phyloP scores from a whole-genome alignment of 2,797 vertebrate species.

The Argyrosomus regius region DNA sequence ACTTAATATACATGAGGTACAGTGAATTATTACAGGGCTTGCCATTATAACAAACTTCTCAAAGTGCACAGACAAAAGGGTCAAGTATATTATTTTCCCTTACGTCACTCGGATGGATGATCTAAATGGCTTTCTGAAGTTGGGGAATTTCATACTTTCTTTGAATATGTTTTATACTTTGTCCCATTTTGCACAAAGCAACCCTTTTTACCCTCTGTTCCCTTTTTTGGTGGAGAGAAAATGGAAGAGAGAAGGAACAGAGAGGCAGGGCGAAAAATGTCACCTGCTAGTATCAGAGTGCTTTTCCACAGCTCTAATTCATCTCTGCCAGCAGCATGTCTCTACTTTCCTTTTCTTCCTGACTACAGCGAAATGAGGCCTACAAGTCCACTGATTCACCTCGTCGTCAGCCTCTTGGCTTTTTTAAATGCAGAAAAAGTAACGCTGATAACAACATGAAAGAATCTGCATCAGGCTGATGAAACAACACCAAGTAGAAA shows the following conservation, averaged over 20 bases:
- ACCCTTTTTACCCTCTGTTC: conserved; percentile 77
- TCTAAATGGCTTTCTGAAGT: conserved; percentile 87
- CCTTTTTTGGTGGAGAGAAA: conserved; percentile 71
- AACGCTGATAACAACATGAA: conserved; percentile 18
- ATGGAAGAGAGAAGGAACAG: conserved; percentile 73
- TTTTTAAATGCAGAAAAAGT: conserved; percentile 33
- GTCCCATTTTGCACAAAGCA: conserved; percentile 78
- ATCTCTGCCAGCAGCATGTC: conserved; percentile 86
- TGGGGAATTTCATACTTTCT: conserved; percentile 85
- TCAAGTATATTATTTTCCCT: conserved; percentile 90
- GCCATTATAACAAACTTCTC: conserved; percentile 92
- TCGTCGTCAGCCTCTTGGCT: conserved; percentile 26
- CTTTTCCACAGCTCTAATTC: conserved; percentile 86
- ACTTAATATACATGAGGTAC: conserved; percentile 96
- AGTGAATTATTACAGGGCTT: conserved; percentile 92
- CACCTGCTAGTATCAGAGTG: conserved; percentile 80
- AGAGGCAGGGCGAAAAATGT: conserved; percentile 69
- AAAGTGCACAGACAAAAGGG: conserved; percentile 90
- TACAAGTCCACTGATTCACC: conserved; percentile 55
- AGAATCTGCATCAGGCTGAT: neutral
- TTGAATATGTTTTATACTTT: conserved; percentile 83
- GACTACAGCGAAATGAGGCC: conserved; percentile 66
- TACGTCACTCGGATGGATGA: conserved; percentile 84
- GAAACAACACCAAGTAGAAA: conserved; percentile 34
- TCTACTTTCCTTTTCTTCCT: conserved; percentile 72